Evolutionary conservation across 2,888 invertebrate genomes (phyloP), one percentile per base, ranked within the genome.

Genomic region (Drosophila histrio): DNA sequence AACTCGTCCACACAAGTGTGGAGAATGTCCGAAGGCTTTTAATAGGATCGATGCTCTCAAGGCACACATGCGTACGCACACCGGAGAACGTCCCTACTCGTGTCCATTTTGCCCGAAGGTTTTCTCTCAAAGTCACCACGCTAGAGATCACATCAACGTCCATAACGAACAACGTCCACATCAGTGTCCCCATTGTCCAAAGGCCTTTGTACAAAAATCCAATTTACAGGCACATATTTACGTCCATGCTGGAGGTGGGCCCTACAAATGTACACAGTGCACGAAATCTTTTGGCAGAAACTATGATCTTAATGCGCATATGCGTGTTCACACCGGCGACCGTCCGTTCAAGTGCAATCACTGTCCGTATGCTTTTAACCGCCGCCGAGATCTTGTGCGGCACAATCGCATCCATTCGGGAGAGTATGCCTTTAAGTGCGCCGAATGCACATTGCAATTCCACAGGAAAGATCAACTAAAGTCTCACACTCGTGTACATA

Each of bases 131-230:
- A 47, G 49, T 1, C 44, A 64, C 4, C 58, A 52, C 19, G 38
- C 44, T 1, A 54, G 39, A 17, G 49, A 59, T 46, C 70, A 69
- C 13, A 38, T 64, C 2, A 38, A 8, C 1, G 9, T 24, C 0
- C 63, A 70, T 15, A 17, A 24, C 11, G 49, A 13, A 1, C 11
- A 58, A 22, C 63, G 58, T 7, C 58, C 68, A n/a, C 54, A 68
- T 26, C 24, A 63, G 49, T 70, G 58, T 32, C 58, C 64, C 0
- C 57, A 69, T 36, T 70, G 68, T 17, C 38, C 56, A 1, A 68
- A 63, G 28, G 26, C 38, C 0, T 70, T 70, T 28, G 6, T 0
- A 0, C 58, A 59, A 7, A 59, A 64, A n/a, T 36, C 54, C 1
- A 54, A 54, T 30, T 17, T 69, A 24, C 34, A n/a, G 2, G 39